Conservation (phyloP, 2,113 vertebrate species). For the Hydropotes inermis region DNA sequence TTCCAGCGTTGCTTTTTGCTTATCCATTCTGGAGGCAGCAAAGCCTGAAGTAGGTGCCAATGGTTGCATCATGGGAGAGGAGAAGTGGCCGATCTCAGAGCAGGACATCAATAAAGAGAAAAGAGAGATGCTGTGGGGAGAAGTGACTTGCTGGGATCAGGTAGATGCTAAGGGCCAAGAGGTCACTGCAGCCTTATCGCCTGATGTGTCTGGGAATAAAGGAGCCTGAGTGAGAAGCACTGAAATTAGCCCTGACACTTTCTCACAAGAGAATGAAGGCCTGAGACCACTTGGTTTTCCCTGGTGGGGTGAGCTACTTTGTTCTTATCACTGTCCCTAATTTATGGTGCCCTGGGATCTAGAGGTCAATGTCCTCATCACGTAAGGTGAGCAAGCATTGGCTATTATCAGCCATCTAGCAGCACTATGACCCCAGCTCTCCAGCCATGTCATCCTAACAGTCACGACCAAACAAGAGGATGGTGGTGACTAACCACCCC, state of each 20-base stretch:
- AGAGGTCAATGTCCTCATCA: background rate
- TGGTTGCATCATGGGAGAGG: background rate
- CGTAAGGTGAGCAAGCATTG: background rate
- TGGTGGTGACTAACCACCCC: background rate
- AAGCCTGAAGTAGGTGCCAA: conserved; percentile 44
- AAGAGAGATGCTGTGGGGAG: conserved; percentile 3
- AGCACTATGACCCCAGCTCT: background rate
- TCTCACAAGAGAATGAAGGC: background rate
- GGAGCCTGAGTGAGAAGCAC: background rate
- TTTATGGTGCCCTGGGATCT: background rate
- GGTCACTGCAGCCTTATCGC: background rate
- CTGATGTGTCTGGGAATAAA: background rate
- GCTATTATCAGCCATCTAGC: background rate
- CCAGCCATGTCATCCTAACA: background rate
- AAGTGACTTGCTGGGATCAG: background rate
- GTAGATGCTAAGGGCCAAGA: background rate
- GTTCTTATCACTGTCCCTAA: background rate
- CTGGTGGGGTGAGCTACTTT: background rate
- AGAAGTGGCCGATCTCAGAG: background rate
- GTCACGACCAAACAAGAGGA: background rate
- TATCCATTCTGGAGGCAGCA: conserved; percentile 60
- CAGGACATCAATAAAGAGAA: conserved; percentile 14
- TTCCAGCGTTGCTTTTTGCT: conserved; percentile 36
- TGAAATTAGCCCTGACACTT: background rate
- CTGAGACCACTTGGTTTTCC: background rate